Conservation (phyloP, 2,888 invertebrate species). For the Limenitis camilla region DNA sequence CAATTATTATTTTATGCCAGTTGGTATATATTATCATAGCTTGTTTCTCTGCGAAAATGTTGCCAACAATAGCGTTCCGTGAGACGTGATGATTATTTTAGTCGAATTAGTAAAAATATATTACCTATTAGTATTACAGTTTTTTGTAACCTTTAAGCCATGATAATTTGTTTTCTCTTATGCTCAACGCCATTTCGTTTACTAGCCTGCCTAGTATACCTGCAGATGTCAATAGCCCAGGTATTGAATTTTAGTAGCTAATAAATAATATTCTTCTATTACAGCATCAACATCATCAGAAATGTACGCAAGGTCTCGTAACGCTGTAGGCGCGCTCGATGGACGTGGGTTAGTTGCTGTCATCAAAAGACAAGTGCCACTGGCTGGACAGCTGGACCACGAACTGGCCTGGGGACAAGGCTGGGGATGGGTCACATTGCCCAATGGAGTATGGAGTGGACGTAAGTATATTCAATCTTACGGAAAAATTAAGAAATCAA, state of each 20-base stretch:
- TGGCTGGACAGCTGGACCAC: constrained; percentile 72
- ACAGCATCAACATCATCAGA: constrained; percentile 61
- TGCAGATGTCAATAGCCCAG: not conserved
- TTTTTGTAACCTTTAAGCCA: too few relatives aligned
- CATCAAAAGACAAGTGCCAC: constrained; percentile 67
- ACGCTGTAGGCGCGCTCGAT: constrained; percentile 54
- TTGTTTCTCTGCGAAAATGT: too few relatives aligned
- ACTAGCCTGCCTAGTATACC: too few relatives aligned
- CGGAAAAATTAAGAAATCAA: not conserved
- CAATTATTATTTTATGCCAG: too few relatives aligned
- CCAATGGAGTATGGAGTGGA: constrained; percentile 79
- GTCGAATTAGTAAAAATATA: too few relatives aligned
- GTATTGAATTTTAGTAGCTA: not conserved
- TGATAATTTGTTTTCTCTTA: too few relatives aligned
- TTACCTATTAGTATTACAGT: too few relatives aligned
- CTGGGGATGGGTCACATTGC: constrained; percentile 83
- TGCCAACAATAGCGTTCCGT: too few relatives aligned
- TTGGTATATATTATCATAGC: too few relatives aligned
- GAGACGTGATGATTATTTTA: too few relatives aligned
- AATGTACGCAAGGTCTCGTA: constrained; percentile 49
- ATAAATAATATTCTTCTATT: not conserved
- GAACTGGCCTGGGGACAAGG: constrained; percentile 82
- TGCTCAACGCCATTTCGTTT: too few relatives aligned
- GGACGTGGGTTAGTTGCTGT: constrained; percentile 67
- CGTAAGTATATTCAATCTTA: constrained; percentile 50